phyloP scores from a whole-genome alignment of 2,113 vertebrate species.

The Symphodus melops region DNA sequence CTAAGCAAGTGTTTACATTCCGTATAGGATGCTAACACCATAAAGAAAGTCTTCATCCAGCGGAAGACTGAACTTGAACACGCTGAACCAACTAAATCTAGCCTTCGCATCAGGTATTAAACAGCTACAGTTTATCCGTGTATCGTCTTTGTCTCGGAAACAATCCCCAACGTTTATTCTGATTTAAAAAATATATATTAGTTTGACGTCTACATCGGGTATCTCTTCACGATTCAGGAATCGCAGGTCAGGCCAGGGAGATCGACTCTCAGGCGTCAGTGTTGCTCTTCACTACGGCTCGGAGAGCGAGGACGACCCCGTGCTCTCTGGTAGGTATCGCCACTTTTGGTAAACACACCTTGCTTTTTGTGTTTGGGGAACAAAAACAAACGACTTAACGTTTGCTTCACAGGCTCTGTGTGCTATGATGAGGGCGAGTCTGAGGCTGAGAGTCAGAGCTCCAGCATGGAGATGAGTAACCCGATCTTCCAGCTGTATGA shows the following conservation, averaged over 20 bases:
- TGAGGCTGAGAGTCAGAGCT: slow-evolving; percentile 94
- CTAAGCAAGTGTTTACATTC: slow-evolving; percentile 37
- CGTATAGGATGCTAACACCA: slow-evolving; percentile 95
- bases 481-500: slow-evolving; percentile 97
- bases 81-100: slow-evolving; percentile 93
- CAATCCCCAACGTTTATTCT: neutral
- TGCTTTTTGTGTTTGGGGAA: neutral
- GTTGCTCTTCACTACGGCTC: slow-evolving; percentile 95
- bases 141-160: neutral
- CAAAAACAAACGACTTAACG: neutral
- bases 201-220: neutral
- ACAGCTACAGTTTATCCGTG: neutral
- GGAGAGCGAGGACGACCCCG: slow-evolving; percentile 96
- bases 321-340: slow-evolving; percentile 88
- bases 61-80: slow-evolving; percentile 97
- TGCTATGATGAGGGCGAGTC: slow-evolving; percentile 95
- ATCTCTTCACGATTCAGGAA: slow-evolving; percentile 82
- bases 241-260: slow-evolving; percentile 94
- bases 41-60: slow-evolving; percentile 98
- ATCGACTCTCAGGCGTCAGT: slow-evolving; percentile 93
- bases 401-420: slow-evolving; percentile 76
- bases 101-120: slow-evolving; percentile 93
- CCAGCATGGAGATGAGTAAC: slow-evolving; percentile 92
- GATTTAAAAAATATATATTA: neutral
- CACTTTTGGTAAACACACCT: neutral